phyloP scores from a whole-genome alignment of 2,797 vertebrate genomes.

The Typhlichthys subterraneus region DNA sequence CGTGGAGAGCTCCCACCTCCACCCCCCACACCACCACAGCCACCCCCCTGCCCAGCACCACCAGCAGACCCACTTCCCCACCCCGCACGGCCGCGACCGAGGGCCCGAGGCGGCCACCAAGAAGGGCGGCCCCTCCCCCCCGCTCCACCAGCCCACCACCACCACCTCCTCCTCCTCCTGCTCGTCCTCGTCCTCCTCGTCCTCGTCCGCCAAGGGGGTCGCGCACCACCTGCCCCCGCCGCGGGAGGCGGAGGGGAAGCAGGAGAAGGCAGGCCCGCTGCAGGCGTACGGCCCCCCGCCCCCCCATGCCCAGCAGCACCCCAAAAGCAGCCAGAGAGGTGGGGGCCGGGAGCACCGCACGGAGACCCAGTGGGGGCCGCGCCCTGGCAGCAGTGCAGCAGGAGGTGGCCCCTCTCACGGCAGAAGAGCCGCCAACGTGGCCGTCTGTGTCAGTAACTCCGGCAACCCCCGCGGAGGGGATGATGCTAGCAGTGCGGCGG shows the following conservation, averaged over 20 bases:
- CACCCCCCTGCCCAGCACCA: slow-evolving; percentile 67
- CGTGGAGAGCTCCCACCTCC: slow-evolving; percentile 70
- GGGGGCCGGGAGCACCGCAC: slow-evolving; percentile 86
- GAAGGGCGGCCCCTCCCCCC: slow-evolving; percentile 72
- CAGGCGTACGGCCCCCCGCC: slow-evolving; percentile 54
- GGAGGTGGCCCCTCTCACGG: slow-evolving; percentile 68
- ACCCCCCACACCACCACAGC: slow-evolving; percentile 35
- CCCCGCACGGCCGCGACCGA: slow-evolving; percentile 72
- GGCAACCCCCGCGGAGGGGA: slow-evolving; percentile 67
- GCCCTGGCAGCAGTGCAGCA: slow-evolving; percentile 81
- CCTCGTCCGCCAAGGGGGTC: slow-evolving; percentile 70
- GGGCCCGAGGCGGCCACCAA: slow-evolving; percentile 63
- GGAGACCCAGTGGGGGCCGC: slow-evolving; percentile 92
- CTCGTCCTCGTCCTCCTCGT: slow-evolving; percentile 80
- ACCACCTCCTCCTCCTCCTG: slow-evolving; percentile 78
- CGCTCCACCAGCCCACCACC: slow-evolving; percentile 70
- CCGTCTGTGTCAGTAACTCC: slow-evolving; percentile 68
- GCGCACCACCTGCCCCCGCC: slow-evolving; percentile 67
- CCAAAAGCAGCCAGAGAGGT: slow-evolving; percentile 75
- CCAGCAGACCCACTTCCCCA: slow-evolving; percentile 72
- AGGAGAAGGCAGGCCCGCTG: slow-evolving; percentile 66
- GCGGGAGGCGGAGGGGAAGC: slow-evolving; percentile 71
- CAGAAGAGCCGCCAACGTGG: slow-evolving; percentile 73
- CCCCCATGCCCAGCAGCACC: slow-evolving; percentile 64
- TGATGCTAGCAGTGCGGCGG: slow-evolving; percentile 61